Percentiles rank a stretch among this genome's conserved stretches.
phyloP scores from a whole-genome alignment of 2,888 invertebrate genomes.

The Acronicta psi region DNA sequence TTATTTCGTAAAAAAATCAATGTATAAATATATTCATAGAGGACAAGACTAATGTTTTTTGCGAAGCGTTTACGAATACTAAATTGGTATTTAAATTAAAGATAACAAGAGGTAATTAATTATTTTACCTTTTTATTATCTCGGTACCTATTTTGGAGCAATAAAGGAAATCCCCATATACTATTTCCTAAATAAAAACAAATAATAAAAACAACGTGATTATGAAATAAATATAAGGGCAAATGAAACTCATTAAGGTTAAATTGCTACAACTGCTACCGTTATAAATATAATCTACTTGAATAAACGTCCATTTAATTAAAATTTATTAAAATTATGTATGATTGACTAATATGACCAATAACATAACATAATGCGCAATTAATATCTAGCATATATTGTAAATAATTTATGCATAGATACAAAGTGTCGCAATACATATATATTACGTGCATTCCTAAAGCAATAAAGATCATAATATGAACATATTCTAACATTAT shows the following conservation, averaged over 20 bases:
- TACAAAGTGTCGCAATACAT: conserved; percentile 7
- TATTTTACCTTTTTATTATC: not conserved
- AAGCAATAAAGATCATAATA: conserved; percentile 21
- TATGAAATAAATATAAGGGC: not conserved
- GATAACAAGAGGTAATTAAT: conserved; percentile 10
- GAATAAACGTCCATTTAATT: too few relatives aligned
- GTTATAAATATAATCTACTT: too few relatives aligned
- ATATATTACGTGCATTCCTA: conserved; percentile 9
- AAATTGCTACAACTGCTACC: not conserved
- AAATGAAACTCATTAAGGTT: not conserved
- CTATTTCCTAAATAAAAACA: conserved; percentile 10
- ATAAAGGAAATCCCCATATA: conserved; percentile 32
- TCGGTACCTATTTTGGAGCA: not conserved
- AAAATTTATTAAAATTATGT: not conserved
- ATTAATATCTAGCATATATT: not conserved
- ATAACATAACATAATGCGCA: too few relatives aligned
- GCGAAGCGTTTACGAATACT: not conserved
- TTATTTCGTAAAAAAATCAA: not conserved
- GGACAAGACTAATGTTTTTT: not conserved
- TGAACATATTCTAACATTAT: conserved; percentile 14
- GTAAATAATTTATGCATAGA: too few relatives aligned
- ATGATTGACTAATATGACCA: conserved; percentile 1
- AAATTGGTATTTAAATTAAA: conserved; percentile 4
- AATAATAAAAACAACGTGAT: not conserved
- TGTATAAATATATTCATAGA: too few relatives aligned